Percentiles rank a stretch among this genome's conserved stretches.
Conservation (phyloP, 2,113 vertebrate genomes). For the Thymallus thymallus region DNA sequence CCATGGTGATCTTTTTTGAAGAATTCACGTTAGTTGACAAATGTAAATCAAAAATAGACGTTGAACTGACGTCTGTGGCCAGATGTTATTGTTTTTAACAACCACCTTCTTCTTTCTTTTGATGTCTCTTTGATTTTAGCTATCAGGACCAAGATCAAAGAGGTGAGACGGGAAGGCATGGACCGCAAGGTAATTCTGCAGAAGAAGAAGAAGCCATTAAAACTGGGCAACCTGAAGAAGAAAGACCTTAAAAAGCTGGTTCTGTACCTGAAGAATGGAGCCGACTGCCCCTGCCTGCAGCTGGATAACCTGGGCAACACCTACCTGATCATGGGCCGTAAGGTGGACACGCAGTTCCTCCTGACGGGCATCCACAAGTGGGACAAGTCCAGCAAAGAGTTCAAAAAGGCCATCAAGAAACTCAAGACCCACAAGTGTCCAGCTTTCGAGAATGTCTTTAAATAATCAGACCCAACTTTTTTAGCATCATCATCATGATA, state of each 20-base stretch:
- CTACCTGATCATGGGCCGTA: slow-evolving; percentile 97
- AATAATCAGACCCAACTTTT: slow-evolving; percentile 69
- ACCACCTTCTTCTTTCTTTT: slow-evolving; percentile 12
- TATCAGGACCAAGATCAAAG: slow-evolving; percentile 93
- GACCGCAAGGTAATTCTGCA: slow-evolving; percentile 91
- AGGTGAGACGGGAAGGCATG: slow-evolving; percentile 87
- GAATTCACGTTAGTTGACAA: too few relatives aligned
- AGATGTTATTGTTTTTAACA: neutral
- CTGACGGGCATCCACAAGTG: slow-evolving; percentile 97
- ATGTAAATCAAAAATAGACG: too few relatives aligned
- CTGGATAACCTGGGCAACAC: slow-evolving; percentile 85
- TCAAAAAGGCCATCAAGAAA: slow-evolving; percentile 94
- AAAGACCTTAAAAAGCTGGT: slow-evolving; percentile 91
- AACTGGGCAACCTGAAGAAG: slow-evolving; percentile 85
- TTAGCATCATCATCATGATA: slow-evolving; percentile 35
- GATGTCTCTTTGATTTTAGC: slow-evolving; percentile 68
- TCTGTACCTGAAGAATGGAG: slow-evolving; percentile 91
- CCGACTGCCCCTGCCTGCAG: slow-evolving; percentile 94
- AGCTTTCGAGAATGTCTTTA: slow-evolving; percentile 88
- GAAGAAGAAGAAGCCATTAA: slow-evolving; percentile 88
- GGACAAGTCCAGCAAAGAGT: slow-evolving; percentile 96
- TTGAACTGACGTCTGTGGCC: neutral
- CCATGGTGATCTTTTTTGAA: too few relatives aligned
- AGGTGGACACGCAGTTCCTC: slow-evolving; percentile 91
- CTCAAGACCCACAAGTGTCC: slow-evolving; percentile 90